A percentile compares a stretch with the other conserved stretches of the same genome.
These are phyloP conservation scores for Acleris laterana DNA, from an alignment of 2,888 invertebrate genomes.

Conservation along the genomic window DNA sequence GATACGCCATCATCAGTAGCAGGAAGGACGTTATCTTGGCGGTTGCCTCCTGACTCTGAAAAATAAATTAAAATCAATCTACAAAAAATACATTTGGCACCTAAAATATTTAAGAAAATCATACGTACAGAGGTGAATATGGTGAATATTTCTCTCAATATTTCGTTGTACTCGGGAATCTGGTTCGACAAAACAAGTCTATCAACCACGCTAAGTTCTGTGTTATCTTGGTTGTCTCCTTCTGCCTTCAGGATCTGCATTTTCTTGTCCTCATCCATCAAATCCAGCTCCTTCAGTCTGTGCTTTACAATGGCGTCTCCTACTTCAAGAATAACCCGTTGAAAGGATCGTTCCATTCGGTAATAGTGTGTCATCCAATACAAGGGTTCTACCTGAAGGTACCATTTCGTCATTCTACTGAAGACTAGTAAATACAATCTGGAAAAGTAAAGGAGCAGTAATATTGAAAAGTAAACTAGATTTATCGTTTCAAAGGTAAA, in stretches of 20 bases:
- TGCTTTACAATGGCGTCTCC: conserved; percentile 19
- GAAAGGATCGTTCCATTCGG: not conserved
- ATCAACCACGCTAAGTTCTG: conserved; percentile 38
- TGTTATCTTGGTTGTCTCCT: conserved; percentile 31
- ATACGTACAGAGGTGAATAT: conserved; percentile 38
- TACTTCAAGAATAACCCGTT: conserved; percentile 13
- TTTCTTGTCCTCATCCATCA: conserved; percentile 16
- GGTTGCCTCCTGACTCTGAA: conserved; percentile 42
- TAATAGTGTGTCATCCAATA: conserved; percentile 49
- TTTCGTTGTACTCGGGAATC: conserved; percentile 28
- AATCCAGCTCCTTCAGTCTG: conserved; percentile 18
- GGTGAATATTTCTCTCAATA: conserved; percentile 36
- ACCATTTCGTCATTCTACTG: conserved; percentile 67
- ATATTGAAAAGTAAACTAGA: not conserved
- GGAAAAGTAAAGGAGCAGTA: conserved; percentile 23
- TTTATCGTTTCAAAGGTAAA: no score
- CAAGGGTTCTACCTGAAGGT: conserved; percentile 65
- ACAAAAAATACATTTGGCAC: no score
- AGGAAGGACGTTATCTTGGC: conserved; percentile 38
- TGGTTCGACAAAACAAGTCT: conserved; percentile 36
- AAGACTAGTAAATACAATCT: conserved; percentile 64
- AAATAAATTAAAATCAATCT: not conserved
- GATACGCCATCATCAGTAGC: conserved; percentile 40
- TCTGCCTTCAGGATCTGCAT: conserved; percentile 21
- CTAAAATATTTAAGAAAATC: not conserved